Conservation (phyloP, 64 coral and sea anemone genomes). For the Montipora sp. region DNA sequence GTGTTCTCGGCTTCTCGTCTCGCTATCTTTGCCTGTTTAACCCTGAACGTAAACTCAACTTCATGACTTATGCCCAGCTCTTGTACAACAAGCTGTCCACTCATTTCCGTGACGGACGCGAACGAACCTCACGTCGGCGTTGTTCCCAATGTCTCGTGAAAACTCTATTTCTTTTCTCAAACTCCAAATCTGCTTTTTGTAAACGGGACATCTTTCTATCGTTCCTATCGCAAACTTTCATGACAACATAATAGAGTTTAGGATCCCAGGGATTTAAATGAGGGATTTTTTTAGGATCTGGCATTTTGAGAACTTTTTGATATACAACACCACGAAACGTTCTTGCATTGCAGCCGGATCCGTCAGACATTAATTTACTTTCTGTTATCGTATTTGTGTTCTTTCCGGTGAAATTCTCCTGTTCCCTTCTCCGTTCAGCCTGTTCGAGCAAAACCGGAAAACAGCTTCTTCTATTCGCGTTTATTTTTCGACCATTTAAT, state of each 20-base stretch:
- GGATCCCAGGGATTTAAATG: slow-evolving; percentile 27
- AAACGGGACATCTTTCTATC: neutral
- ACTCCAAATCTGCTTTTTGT: neutral
- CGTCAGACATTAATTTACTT: neutral
- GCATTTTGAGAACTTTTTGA: slow-evolving; percentile 42
- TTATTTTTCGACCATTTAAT: slow-evolving; percentile 55
- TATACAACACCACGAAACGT: slow-evolving; percentile 15
- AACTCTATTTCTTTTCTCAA: slow-evolving; percentile 45
- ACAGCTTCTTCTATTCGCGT: slow-evolving; percentile 36
- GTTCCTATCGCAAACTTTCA: slow-evolving; percentile 24
- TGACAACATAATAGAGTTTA: slow-evolving; percentile 41
- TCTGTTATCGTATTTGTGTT: neutral
- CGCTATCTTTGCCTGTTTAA: too few relatives aligned
- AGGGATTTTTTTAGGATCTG: slow-evolving; percentile 26
- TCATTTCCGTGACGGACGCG: neutral
- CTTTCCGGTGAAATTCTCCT: neutral
- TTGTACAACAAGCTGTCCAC: neutral
- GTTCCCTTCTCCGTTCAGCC: neutral
- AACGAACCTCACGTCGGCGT: neutral
- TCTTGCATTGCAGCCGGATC: neutral
- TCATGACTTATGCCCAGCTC: too few relatives aligned
- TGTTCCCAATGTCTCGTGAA: slow-evolving; percentile 60
- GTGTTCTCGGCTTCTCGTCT: too few relatives aligned
- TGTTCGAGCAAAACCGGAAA: slow-evolving; percentile 68
- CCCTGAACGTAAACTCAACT: too few relatives aligned